These are phyloP conservation scores for Chloroceryle aenea DNA, from an alignment of 2,113 vertebrate genomes.

Conservation along the genomic window DNA sequence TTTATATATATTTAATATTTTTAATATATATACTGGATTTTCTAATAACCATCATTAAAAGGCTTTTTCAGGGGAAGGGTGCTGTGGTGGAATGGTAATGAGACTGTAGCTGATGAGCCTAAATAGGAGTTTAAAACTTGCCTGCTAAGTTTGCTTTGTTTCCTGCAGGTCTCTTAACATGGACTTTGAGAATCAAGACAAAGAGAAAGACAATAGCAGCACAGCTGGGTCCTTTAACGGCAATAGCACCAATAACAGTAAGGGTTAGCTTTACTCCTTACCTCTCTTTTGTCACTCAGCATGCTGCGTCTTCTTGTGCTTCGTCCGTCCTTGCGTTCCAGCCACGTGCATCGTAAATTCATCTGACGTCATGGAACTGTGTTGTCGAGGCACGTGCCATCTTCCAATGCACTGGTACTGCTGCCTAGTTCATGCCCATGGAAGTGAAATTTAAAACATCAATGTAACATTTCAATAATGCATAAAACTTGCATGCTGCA, in stretches of 20 bases:
- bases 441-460: neutral
- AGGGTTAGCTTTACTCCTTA: constrained; percentile 64
- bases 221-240: constrained; percentile 86
- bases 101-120: neutral
- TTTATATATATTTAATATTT: neutral
- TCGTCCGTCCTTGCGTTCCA: rapidly evolving
- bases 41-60: neutral
- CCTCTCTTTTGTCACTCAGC: neutral
- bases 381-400: neutral
- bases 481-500: neutral
- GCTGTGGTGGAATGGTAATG: neutral
- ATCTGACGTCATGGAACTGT: neutral
- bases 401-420: neutral
- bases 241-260: constrained; percentile 96
- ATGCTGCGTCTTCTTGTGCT: neutral
- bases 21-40: neutral
- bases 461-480: neutral
- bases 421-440: neutral
- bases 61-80: neutral
- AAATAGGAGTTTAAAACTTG: neutral
- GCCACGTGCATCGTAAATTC: neutral
- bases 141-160: neutral
- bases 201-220: constrained; percentile 92
- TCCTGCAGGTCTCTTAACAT: constrained; percentile 95
- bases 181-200: constrained; percentile 99